Evolutionary conservation across 2,888 invertebrate species (phyloP).

Genomic region (Aradus depressus): DNA sequence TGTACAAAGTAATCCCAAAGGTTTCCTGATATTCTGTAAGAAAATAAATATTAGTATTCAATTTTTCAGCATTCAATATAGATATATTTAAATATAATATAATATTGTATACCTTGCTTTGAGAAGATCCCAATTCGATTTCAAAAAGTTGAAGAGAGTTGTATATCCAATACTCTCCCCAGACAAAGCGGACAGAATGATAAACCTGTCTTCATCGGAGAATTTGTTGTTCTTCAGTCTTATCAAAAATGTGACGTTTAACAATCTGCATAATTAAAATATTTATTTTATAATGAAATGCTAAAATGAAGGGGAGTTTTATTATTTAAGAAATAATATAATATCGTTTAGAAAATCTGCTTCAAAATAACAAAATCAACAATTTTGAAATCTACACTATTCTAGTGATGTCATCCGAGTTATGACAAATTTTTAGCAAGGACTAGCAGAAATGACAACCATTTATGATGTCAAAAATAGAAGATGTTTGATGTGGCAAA

Average conservation of each 20-base stretch:
- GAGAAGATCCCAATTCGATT: constrained; percentile 56
- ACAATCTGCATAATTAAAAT: constrained; percentile 35
- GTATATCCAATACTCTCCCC: constrained; percentile 48
- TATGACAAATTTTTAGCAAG: too few species aligned
- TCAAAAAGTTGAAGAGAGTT: constrained; percentile 57
- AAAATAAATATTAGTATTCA: constrained; percentile 9
- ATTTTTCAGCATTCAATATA: neutral
- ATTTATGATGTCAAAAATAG: too few species aligned
- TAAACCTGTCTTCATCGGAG: constrained; percentile 60
- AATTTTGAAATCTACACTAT: too few species aligned
- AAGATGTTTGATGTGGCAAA: too few species aligned
- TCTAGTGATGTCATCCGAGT: too few species aligned
- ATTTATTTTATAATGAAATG: neutral
- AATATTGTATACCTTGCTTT: constrained; percentile 45
- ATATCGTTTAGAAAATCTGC: too few species aligned
- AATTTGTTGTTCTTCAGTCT: constrained; percentile 49
- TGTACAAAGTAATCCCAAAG: constrained; percentile 66
- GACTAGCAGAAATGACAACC: too few species aligned
- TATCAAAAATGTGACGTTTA: constrained; percentile 58
- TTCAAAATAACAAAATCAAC: too few species aligned
- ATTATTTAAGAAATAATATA: neutral
- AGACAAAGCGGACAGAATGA: constrained; percentile 59
- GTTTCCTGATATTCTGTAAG: constrained; percentile 40
- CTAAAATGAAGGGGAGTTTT: neutral
- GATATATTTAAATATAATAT: neutral